These are phyloP conservation scores for Oophaga pumilio DNA, from an alignment of 2,113 vertebrate genomes.

Conservation along the genomic window DNA sequence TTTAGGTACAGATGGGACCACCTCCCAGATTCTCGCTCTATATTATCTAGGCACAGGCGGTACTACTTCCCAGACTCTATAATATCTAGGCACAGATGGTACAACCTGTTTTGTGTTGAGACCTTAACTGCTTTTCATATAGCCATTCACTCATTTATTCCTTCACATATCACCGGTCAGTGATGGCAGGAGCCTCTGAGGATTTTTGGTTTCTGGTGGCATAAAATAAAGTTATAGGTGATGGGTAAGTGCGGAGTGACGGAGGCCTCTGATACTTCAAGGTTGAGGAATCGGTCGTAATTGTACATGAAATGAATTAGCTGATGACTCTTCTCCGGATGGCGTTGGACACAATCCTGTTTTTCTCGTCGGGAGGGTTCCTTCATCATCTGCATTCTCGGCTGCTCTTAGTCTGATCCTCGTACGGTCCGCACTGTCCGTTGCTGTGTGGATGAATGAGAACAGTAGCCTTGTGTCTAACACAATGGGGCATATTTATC, in stretches of 20 bases:
- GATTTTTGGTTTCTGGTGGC: not conserved
- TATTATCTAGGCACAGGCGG: no score
- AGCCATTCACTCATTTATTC: no score
- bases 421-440: not conserved
- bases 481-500: conserved; percentile 17
- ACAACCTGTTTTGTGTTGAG: no score
- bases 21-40: no score
- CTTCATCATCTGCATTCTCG: not conserved
- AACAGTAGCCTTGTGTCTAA: not conserved
- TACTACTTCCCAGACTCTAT: no score
- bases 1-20: no score
- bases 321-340: not conserved
- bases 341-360: not conserved
- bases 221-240: not conserved
- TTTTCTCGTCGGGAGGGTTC: not conserved
- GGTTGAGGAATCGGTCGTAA: not conserved
- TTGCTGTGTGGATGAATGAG: not conserved
- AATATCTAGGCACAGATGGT: no score
- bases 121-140: no score
- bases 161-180: no score
- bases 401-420: not conserved
- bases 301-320: not conserved
- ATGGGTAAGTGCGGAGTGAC: not conserved
- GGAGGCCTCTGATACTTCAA: not conserved
- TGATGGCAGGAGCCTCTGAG: not conserved